Conservation (phyloP, 1,140 invertebrate genomes). For the Penaeus vannamei region DNA sequence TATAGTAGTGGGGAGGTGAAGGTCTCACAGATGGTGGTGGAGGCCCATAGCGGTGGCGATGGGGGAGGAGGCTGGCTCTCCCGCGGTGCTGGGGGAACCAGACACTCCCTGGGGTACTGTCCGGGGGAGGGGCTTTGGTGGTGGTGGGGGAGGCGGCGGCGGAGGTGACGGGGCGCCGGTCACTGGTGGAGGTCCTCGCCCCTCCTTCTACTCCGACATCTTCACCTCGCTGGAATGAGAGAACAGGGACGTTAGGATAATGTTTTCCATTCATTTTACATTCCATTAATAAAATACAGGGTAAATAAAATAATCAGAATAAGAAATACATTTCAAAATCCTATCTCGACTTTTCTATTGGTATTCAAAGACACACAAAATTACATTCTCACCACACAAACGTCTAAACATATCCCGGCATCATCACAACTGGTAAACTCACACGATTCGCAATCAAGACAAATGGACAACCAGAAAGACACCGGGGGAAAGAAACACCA, state of each 20-base stretch:
- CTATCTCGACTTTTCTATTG: too few relatives aligned
- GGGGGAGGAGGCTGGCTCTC: slow-evolving; percentile 44
- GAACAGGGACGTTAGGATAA: not conserved
- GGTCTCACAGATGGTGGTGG: slow-evolving; percentile 13
- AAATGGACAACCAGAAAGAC: too few relatives aligned
- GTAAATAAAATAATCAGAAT: not conserved
- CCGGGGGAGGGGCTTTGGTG: slow-evolving; percentile 22
- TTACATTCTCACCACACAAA: too few relatives aligned
- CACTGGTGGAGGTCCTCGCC: slow-evolving; percentile 26
- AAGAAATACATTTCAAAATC: too few relatives aligned
- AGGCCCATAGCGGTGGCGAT: slow-evolving; percentile 36
- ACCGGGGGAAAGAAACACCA: too few relatives aligned
- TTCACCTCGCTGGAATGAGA: slow-evolving; percentile 53
- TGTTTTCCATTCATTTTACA: not conserved
- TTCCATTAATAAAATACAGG: not conserved
- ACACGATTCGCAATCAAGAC: too few relatives aligned
- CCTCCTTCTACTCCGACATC: slow-evolving; percentile 48
- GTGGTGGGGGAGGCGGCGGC: slow-evolving; percentile 17
- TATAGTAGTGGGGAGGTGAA: not conserved
- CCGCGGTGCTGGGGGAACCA: slow-evolving; percentile 34
- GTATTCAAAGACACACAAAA: too few relatives aligned
- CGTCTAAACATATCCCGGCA: too few relatives aligned
- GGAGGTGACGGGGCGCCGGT: not conserved
- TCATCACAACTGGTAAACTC: too few relatives aligned
- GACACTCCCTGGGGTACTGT: slow-evolving; percentile 46